Conservation (phyloP, 2,888 invertebrate species). For the Neria commutata region DNA sequence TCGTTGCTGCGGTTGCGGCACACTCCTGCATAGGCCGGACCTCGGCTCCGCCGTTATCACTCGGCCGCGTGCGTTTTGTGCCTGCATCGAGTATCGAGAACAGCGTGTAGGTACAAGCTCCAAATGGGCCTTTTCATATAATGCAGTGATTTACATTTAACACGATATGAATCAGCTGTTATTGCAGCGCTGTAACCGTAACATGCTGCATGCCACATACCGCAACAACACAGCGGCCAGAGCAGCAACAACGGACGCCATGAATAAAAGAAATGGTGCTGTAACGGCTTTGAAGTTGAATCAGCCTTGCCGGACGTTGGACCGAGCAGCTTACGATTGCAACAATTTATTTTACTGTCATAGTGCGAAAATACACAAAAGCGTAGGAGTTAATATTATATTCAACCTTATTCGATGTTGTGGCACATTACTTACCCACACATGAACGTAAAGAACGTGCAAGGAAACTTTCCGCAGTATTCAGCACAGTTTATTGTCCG, state of each 20-base stretch:
- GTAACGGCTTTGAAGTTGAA: no score
- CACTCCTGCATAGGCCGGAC: not conserved
- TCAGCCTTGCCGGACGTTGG: no score
- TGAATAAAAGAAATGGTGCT: not conserved
- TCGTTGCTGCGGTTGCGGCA: not conserved
- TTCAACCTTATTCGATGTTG: no score
- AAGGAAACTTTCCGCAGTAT: no score
- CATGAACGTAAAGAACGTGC: no score
- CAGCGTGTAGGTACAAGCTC: conserved; percentile 21
- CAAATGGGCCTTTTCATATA: conserved; percentile 44
- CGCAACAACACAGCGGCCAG: conserved; percentile 10
- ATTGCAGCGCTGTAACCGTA: conserved; percentile 42
- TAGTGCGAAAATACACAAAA: no score
- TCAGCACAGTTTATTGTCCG: no score
- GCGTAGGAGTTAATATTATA: no score
- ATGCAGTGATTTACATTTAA: conserved; percentile 50
- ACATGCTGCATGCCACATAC: no score
- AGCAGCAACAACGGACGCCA: not conserved
- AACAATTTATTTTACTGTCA: no score
- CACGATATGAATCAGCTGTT: conserved; percentile 51
- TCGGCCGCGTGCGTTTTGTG: not conserved
- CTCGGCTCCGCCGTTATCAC: not conserved
- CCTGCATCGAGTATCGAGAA: conserved; percentile 7
- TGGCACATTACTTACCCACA: no score
- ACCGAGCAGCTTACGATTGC: no score